Evolutionary conservation across 2,113 vertebrate species (phyloP), one percentile per base, ranked within the genome.

Genomic region (Pluvianellus socialis): DNA sequence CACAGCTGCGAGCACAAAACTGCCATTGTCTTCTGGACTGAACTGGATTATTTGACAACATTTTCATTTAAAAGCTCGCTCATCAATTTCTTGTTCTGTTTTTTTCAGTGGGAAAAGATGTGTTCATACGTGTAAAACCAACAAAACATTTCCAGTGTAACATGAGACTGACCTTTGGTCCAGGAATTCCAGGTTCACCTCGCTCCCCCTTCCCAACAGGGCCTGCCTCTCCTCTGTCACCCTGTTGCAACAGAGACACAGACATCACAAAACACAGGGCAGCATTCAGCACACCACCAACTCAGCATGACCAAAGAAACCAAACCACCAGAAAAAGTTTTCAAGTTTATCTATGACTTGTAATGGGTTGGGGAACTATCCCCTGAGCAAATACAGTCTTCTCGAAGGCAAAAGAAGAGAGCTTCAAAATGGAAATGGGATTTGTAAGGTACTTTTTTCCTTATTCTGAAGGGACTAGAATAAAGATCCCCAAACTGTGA

Each of bases 191-290:
- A 22, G 97, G 97, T 52, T 99, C 99, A 71, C 99, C 99, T 92
- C 98, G 97, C 40, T 99, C 99, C 6, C 99, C 99, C 94, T 98
- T 99, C 89, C 99, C 99, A 85, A 98, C 96, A 50, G 98, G 98
- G 16, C 99, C 99, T 12, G 98, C 88, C 33, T 99, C 99, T 67
- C 99, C 99, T 96, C 98, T 98, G 91, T 99, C 99, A 28, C 99
- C 99, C 99, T 99, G 68, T 76, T 33, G 59, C 45, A 97, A 90
- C 27, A 97, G 14, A 86, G 6, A 82, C 5, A 79, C 7, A 24
- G 28, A 14, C 35, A 66, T 89, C 75, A 88, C 26, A 83, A 74
- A 82, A 72, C 14, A 22, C 8, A 10, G 27, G 42, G 12, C 53
- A 88, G 26, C 12, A 45, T 87, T 76, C 61, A 72, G 32, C 58